A percentile compares a stretch with the other conserved stretches of the same genome.
phyloP scores from a whole-genome alignment of 2,888 invertebrate genomes.

The Tipula lateralis region DNA sequence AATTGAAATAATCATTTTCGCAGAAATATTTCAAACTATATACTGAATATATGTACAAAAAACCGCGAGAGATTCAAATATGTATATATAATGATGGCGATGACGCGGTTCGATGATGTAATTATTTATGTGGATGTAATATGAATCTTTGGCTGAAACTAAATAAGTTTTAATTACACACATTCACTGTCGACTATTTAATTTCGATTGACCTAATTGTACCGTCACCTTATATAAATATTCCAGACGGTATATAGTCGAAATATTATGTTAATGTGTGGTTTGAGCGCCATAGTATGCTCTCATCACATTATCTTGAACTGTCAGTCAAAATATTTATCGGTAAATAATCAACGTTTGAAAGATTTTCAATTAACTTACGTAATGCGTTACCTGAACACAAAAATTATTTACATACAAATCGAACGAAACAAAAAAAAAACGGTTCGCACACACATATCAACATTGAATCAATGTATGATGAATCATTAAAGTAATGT shows the following conservation, averaged over 20 bases:
- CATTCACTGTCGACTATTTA: not conserved
- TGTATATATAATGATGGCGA: no score
- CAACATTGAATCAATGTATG: not conserved
- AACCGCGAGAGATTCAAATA: not conserved
- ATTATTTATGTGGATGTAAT: not conserved
- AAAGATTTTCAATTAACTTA: not conserved
- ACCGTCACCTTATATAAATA: not conserved
- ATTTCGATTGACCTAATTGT: not conserved
- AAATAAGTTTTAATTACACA: not conserved
- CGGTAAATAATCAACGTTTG: not conserved
- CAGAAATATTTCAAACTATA: not conserved
- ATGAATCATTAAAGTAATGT: not conserved
- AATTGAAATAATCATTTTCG: not conserved
- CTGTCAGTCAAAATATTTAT: not conserved
- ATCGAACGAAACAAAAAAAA: not conserved
- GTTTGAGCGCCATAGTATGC: not conserved
- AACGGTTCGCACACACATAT: not conserved
- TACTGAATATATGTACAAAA: not conserved
- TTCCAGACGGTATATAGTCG: not conserved
- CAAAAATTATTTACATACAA: not conserved
- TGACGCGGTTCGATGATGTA: not conserved
- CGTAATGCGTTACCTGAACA: not conserved
- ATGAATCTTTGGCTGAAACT: not conserved
- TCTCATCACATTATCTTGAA: not conserved
- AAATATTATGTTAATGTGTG: not conserved